These are phyloP conservation scores for Typhlichthys eigenmanni DNA, from an alignment of 2,797 vertebrate genomes.

Conservation along the genomic window DNA sequence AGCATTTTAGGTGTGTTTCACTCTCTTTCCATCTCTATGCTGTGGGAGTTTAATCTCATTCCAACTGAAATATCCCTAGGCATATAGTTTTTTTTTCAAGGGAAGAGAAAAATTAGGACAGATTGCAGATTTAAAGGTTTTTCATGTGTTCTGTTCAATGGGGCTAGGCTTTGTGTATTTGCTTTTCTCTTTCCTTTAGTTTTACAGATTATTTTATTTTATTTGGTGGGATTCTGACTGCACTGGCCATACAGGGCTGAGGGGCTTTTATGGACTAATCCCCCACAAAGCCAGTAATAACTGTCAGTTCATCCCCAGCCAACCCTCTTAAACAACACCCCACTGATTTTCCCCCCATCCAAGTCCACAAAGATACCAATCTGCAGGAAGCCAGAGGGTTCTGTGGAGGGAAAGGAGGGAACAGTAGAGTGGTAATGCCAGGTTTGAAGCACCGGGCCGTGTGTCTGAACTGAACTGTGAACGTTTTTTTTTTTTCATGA, in stretches of 20 bases:
- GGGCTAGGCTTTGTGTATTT: constrained; percentile 34
- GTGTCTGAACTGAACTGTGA: constrained; percentile 47
- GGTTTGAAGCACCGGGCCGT: constrained; percentile 43
- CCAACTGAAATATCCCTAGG: constrained; percentile 74
- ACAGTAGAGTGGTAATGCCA: constrained; percentile 51
- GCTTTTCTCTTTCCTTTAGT: constrained; percentile 31
- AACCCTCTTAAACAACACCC: constrained; percentile 44
- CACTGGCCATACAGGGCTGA: constrained; percentile 65
- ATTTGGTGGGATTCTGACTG: constrained; percentile 70
- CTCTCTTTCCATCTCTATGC: constrained; percentile 62
- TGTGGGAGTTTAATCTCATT: constrained; percentile 82
- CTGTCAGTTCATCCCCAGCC: constrained; percentile 79
- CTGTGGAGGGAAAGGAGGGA: constrained; percentile 38
- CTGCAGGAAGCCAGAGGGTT: constrained; percentile 48
- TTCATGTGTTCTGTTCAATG: constrained; percentile 27
- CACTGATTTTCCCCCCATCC: constrained; percentile 24
- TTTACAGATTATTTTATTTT: constrained; percentile 79
- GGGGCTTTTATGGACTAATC: constrained; percentile 82
- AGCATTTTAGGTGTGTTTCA: constrained; percentile 73
- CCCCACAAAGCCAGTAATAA: constrained; percentile 83
- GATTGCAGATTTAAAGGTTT: constrained; percentile 56
- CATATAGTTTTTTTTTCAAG: constrained; percentile 37
- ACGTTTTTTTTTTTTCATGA: constrained; percentile 37
- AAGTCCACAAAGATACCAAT: constrained; percentile 64
- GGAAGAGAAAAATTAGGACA: constrained; percentile 54